Evolutionary conservation across 2,888 invertebrate genomes (phyloP), one percentile per base, ranked within the genome.

Genomic region (Spilosoma lubricipeda): DNA sequence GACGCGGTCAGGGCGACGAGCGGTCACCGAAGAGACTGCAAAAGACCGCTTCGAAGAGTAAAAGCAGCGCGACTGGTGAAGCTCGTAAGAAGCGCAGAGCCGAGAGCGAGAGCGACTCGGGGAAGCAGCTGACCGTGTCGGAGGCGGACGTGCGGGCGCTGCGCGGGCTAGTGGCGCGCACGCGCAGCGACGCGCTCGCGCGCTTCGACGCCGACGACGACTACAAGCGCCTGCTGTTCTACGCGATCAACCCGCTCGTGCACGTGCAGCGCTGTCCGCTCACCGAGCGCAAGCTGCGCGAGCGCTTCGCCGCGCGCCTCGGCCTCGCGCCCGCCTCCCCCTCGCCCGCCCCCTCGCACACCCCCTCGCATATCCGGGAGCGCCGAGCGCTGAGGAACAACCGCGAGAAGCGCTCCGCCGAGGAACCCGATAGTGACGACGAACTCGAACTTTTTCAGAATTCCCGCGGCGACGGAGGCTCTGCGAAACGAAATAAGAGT

Each of bases 191-290:
- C 0, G 91, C 91, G 30, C 76, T 90, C 7, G 36, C 72, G 36
- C 78, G 81, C 13, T 92, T 89, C 73, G 91, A 92, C 76, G 71
- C 75, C 0, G 89, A 91, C 71, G 87, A 89, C 4, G 52, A 48
- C 0, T 92, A 89, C 83, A 89, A 86, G 70, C 77, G 78, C 30
- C 30, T 45, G 2, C 70, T 91, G 20, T 90, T 93, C 78, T 91
- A 89, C 79, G 82, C 82, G 9, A 85, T 93, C 52, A 91, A 93
- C 75, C 93, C 93, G 4, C 78, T 93, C 0, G 93, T 93, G 11
- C 66, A 68, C 9, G 52, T 93, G 0, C 81, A 81, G 75, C 85
- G 87, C 0, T 89, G 89, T 69, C 56, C 77, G 11, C 79, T 67
- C 1, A 85, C 92, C 4, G 85, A 74, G 27, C 72, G 70, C 13